Evolutionary conservation across 2,888 invertebrate genomes (phyloP).

Genomic region (Catocala sponsa): DNA sequence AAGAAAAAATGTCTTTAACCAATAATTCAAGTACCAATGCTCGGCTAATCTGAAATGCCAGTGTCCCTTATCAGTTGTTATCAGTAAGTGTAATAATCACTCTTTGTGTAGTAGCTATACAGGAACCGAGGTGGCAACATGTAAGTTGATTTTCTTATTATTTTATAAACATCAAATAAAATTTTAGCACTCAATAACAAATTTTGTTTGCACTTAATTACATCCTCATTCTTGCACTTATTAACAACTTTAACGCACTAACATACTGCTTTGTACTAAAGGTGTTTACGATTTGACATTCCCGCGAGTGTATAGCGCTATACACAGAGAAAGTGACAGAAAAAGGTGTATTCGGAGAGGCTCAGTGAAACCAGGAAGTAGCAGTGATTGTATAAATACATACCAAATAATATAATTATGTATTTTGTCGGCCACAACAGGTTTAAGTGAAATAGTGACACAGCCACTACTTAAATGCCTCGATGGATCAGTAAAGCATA

Average conservation of each 20-base stretch:
- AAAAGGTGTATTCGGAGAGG: background rate
- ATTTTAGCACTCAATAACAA: too few relatives aligned
- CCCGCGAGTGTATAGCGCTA: background rate
- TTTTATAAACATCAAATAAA: background rate
- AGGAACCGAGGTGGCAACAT: slow-evolving; percentile 19
- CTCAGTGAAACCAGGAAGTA: background rate
- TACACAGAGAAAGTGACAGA: background rate
- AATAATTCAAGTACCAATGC: slow-evolving; percentile 9
- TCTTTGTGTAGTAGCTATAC: slow-evolving; percentile 28
- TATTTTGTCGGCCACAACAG: background rate
- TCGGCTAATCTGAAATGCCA: slow-evolving; percentile 28
- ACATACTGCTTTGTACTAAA: too few relatives aligned
- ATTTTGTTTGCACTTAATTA: too few relatives aligned
- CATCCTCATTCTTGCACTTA: too few relatives aligned
- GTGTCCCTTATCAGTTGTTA: slow-evolving; percentile 41
- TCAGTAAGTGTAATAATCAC: slow-evolving; percentile 32
- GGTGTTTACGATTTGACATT: too few relatives aligned
- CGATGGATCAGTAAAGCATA: too few relatives aligned
- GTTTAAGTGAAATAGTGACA: too few relatives aligned
- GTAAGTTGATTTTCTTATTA: slow-evolving; percentile 22
- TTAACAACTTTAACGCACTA: too few relatives aligned
- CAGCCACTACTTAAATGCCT: too few relatives aligned
- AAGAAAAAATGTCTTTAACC: too few relatives aligned
- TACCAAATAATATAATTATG: background rate
- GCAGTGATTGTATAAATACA: background rate